Conservation (phyloP, 2,888 invertebrate genomes). For the Stegophylla sp. region DNA sequence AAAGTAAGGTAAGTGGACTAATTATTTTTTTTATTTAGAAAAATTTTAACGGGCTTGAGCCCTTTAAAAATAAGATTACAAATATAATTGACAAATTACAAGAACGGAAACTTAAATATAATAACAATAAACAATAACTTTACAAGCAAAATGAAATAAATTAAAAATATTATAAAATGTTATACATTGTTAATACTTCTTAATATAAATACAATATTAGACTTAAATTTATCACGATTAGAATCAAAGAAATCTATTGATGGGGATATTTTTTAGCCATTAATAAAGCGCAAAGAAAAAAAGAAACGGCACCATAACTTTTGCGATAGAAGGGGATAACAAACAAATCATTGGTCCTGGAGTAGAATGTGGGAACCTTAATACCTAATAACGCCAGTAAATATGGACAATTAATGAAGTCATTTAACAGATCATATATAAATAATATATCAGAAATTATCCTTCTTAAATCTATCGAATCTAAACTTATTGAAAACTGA, state of each 20-base stretch:
- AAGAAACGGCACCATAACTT: background rate
- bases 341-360: background rate
- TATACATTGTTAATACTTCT: background rate
- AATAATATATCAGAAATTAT: background rate
- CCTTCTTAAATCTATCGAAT: background rate
- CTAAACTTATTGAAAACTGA: background rate
- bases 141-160: too few relatives aligned
- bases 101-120: too few relatives aligned
- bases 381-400: background rate
- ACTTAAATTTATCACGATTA: background rate
- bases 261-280: background rate
- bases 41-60: too few relatives aligned
- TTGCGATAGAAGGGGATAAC: background rate
- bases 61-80: too few relatives aligned
- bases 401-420: conserved; percentile 3
- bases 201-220: background rate
- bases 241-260: background rate
- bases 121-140: too few relatives aligned
- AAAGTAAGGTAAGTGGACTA: too few relatives aligned
- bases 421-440: conserved; percentile 12
- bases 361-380: background rate
- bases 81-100: too few relatives aligned
- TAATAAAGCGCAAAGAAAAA: background rate
- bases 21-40: too few relatives aligned
- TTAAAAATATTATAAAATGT: too few relatives aligned